Conservation (phyloP, 1,140 invertebrate genomes). For the Hylaeus volcanicus region DNA sequence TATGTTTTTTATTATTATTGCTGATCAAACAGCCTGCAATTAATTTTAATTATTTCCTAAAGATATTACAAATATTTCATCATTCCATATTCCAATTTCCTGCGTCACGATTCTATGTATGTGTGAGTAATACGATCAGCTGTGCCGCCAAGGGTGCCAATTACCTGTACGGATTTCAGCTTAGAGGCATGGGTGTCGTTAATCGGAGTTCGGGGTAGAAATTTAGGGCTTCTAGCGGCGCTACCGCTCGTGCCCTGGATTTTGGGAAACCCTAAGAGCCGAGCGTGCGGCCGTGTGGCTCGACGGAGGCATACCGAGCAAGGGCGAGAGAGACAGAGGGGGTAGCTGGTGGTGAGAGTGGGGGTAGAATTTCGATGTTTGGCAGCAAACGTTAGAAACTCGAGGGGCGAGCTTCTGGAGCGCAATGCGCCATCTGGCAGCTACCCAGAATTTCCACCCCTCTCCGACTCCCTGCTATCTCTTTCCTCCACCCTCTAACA, state of each 20-base stretch:
- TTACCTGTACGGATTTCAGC: constrained; percentile 11
- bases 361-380: constrained; percentile 43
- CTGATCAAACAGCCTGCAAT: too few species aligned
- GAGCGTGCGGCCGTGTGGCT: constrained; percentile 4
- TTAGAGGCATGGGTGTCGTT: constrained; percentile 27
- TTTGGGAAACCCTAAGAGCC: constrained; percentile 33
- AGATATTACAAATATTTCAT: too few species aligned
- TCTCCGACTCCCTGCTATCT: constrained; percentile 26
- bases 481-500: constrained; percentile 9
- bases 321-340: background rate
- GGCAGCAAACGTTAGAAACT: constrained; percentile 56
- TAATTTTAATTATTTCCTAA: too few species aligned
- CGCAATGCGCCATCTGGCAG: constrained; percentile 64
- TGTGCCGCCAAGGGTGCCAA: background rate
- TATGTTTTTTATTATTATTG: too few species aligned
- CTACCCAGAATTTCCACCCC: constrained; percentile 57
- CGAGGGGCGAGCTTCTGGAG: constrained; percentile 46
- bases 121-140: background rate
- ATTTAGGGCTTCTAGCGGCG: constrained; percentile 42
- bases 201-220: constrained; percentile 21
- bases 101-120: too few species aligned
- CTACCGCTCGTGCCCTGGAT: constrained; percentile 32
- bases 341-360: too few species aligned
- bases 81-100: too few species aligned
- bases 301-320: constrained; percentile 5